Conservation (phyloP, 2,888 invertebrate species). For the Yponomeuta malinellus region DNA sequence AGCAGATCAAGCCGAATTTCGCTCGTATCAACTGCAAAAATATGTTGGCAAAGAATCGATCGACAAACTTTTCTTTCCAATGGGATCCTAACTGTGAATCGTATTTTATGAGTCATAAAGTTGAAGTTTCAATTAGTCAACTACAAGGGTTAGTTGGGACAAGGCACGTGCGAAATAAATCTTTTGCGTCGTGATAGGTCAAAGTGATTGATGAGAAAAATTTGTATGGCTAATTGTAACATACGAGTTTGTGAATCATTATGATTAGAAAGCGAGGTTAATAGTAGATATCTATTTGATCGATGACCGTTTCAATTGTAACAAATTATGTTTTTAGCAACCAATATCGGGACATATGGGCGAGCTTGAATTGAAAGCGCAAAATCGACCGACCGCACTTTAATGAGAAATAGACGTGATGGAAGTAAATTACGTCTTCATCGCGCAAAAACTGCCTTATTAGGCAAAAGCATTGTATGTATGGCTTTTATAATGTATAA, state of each 20-base stretch:
- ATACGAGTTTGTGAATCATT: background rate
- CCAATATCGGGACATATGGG: no score
- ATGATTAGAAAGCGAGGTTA: background rate
- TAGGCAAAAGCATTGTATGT: no score
- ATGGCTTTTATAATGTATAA: no score
- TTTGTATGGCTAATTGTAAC: constrained; percentile 4
- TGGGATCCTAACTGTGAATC: background rate
- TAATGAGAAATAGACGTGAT: no score
- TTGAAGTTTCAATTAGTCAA: background rate
- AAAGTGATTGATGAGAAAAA: constrained; percentile 8
- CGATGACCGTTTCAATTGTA: background rate
- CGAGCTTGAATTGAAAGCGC: no score
- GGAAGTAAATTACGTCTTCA: no score
- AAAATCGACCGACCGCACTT: no score
- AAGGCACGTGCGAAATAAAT: constrained; percentile 5
- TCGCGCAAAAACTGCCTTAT: no score
- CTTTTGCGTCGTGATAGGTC: constrained; percentile 4
- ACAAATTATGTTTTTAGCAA: no score
- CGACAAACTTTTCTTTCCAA: background rate
- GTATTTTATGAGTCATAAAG: background rate
- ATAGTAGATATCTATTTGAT: background rate
- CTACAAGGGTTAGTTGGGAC: background rate
- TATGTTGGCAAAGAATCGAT: background rate
- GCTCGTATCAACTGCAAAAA: background rate
- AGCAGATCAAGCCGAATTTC: background rate